Evolutionary conservation across 2,113 vertebrate genomes (phyloP).

Genomic region (Morone saxatilis): DNA sequence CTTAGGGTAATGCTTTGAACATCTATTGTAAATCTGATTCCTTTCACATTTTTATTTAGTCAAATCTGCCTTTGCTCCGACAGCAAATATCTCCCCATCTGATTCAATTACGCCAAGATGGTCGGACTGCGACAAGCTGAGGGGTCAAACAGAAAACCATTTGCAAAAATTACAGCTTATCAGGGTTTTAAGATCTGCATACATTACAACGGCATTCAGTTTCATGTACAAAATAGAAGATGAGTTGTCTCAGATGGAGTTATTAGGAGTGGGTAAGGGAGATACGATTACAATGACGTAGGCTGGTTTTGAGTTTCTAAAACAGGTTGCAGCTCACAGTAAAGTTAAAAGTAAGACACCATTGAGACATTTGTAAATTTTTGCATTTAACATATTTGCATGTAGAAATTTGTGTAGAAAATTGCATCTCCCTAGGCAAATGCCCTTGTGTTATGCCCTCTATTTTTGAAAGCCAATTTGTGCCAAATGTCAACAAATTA

Average conservation of each 20-base stretch:
- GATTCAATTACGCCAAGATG: constrained; percentile 46
- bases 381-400: constrained; percentile 10
- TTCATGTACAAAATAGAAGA: background rate
- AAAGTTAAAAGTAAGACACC: no score
- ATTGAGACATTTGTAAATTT: background rate
- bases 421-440: constrained; percentile 10
- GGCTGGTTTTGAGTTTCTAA: background rate
- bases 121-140: background rate
- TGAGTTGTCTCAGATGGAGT: background rate
- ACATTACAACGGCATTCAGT: background rate
- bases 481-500: constrained; percentile 11
- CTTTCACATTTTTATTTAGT: constrained; percentile 5
- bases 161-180: constrained; percentile 35
- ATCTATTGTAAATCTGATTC: background rate
- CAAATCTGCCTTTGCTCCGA: constrained; percentile 14
- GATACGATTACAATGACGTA: background rate
- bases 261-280: background rate
- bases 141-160: constrained; percentile 29
- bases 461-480: constrained; percentile 2
- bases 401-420: background rate
- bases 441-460: background rate
- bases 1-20: background rate
- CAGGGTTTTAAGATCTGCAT: constrained; percentile 24
- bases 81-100: constrained; percentile 28
- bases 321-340: background rate